Evolutionary conservation across 2,113 vertebrate species (phyloP).

Genomic region (Petrocephalus zakoni): DNA sequence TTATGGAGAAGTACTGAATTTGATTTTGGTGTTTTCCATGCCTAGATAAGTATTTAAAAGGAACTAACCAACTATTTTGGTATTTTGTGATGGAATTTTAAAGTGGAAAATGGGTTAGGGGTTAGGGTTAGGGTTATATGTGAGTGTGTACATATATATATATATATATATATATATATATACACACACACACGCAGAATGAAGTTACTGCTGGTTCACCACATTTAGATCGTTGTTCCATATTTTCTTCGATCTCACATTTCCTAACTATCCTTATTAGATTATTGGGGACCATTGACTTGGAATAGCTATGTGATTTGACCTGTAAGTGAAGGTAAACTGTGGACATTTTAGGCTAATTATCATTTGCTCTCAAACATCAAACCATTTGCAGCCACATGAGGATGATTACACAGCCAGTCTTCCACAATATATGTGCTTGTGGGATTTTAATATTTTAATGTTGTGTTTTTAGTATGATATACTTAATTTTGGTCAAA

Average conservation of each 20-base stretch:
- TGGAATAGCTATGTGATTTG: not conserved
- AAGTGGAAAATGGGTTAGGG: not conserved
- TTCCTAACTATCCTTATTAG: not conserved
- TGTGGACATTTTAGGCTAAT: not conserved
- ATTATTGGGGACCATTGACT: conserved; percentile 5
- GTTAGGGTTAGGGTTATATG: too few species aligned
- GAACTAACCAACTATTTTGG: not conserved
- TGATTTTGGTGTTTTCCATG: not conserved
- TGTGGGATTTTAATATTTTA: not conserved
- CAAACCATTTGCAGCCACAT: not conserved
- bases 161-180: too few species aligned
- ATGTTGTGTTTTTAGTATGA: not conserved
- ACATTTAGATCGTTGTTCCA: not conserved
- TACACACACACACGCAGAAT: too few species aligned
- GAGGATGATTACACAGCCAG: not conserved
- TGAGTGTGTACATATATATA: too few species aligned
- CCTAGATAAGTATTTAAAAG: not conserved
- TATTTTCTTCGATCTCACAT: not conserved
- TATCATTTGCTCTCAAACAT: conserved; percentile 6
- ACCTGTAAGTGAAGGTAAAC: not conserved
- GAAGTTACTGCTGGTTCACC: not conserved
- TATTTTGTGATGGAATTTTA: not conserved
- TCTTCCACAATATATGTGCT: not conserved
- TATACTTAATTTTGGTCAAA: not conserved
- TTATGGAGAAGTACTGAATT: not conserved